Conservation (phyloP, 2,113 vertebrate species). For the Gambusia holbrooki region DNA sequence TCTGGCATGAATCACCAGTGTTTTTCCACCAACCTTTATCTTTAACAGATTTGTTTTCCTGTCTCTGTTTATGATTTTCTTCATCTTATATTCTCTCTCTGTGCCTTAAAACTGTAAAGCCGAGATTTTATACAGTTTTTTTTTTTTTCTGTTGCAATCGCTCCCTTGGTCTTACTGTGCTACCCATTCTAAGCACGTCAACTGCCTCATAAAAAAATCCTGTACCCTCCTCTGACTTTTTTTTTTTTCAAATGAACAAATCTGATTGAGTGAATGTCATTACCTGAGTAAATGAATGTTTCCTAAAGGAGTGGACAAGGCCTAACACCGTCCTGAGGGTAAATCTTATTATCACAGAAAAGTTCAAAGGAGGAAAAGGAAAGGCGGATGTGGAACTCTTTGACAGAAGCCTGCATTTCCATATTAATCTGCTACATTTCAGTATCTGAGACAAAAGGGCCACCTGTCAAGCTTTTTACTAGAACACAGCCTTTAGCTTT, state of each 20-base stretch:
- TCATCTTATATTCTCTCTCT: not conserved
- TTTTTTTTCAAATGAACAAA: conserved; percentile 75
- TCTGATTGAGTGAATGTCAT: conserved; percentile 79
- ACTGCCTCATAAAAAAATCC: conserved; percentile 63
- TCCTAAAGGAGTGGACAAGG: conserved; percentile 76
- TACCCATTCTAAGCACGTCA: conserved; percentile 64
- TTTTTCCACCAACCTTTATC: conserved; percentile 35
- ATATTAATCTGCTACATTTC: conserved; percentile 79
- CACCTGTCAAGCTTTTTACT: conserved; percentile 67
- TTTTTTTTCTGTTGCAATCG: not conserved
- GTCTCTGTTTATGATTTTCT: conserved; percentile 27
- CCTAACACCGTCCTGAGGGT: conserved; percentile 71
- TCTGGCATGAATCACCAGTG: conserved; percentile 38
- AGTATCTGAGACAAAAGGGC: conserved; percentile 69
- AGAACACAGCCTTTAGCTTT: conserved; percentile 76
- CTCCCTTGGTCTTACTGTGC: conserved; percentile 48
- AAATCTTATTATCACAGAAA: conserved; percentile 76
- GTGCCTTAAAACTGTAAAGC: conserved; percentile 29
- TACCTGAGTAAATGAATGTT: conserved; percentile 80
- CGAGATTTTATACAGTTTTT: conserved; percentile 16
- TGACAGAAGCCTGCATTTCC: conserved; percentile 73
- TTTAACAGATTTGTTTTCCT: conserved; percentile 27
- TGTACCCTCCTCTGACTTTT: conserved; percentile 58
- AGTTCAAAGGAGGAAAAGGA: conserved; percentile 60
- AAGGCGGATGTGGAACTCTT: conserved; percentile 55